These are phyloP conservation scores for Drosophila willistoni DNA, from an alignment of 1,140 invertebrate genomes.

Conservation along the genomic window DNA sequence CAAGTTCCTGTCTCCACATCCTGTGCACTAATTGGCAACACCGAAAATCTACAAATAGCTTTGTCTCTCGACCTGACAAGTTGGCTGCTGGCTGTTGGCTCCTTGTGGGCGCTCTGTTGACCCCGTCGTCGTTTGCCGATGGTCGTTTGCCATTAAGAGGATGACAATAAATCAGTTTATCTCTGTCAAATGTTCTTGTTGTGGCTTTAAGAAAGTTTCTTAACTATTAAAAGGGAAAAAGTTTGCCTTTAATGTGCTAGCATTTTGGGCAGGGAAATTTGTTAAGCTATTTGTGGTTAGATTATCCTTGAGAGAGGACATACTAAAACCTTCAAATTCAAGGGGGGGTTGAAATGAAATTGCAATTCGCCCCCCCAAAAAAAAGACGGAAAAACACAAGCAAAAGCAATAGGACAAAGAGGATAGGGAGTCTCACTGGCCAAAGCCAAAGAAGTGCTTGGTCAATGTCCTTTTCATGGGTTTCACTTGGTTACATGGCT, in stretches of 20 bases:
- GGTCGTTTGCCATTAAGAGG: slow-evolving; percentile 41
- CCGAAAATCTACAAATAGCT: slow-evolving; percentile 69
- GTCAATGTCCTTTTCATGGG: slow-evolving; percentile 39
- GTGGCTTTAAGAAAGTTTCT: slow-evolving; percentile 56
- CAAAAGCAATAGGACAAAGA: slow-evolving; percentile 13
- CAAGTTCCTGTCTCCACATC: slow-evolving; percentile 34
- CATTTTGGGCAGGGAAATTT: slow-evolving; percentile 42
- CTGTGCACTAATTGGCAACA: slow-evolving; percentile 62
- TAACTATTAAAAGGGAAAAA: slow-evolving; percentile 25
- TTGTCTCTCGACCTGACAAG: slow-evolving; percentile 20
- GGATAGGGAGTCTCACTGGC: slow-evolving; percentile 9
- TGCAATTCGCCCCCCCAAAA: slow-evolving; percentile 26
- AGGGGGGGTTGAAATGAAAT: slow-evolving; percentile 39
- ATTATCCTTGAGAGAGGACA: slow-evolving; percentile 44
- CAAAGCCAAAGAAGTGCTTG: slow-evolving; percentile 50
- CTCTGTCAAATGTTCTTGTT: slow-evolving; percentile 61
- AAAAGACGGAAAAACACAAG: not conserved
- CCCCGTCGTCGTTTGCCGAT: not conserved
- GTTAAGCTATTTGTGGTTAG: slow-evolving; percentile 58
- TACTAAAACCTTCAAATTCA: slow-evolving; percentile 3
- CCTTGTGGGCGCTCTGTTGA: too few relatives aligned
- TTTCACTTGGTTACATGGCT: slow-evolving; percentile 5
- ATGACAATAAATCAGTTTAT: slow-evolving; percentile 78
- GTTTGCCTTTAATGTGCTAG: slow-evolving; percentile 24
- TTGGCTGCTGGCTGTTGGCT: slow-evolving; percentile 10